Base-by-base conservation (phyloP, 2,113 vertebrate genomes). In the Mormyrus lacerda region DNA sequence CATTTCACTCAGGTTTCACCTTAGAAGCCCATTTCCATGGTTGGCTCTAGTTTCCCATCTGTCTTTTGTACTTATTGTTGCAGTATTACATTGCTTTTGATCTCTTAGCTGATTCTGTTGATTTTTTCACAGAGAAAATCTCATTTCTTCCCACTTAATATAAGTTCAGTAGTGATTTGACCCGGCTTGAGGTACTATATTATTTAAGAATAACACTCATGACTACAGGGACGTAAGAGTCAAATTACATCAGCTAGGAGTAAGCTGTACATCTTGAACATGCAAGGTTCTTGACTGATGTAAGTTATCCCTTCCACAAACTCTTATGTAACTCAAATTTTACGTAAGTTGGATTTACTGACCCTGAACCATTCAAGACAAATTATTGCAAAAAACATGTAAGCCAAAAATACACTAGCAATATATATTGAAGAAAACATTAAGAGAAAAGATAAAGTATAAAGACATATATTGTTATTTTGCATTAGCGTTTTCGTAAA, bases 41-140 rank as follows among this genome's bases (percentile, higher is more conserved):
- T 19, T 76, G 15, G 73, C 73, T 76, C 42, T 83, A 76, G n/a
- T 27, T 11, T 65, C 51, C 45, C 88, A 35, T 88, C 19, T 89
- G 84, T n/a, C 87, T 83, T 61, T 55, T 87, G 7, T 50, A 19
- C 87, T 82, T 31, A 90, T 91, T 88, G 2, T 82, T 85, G 58
- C 65, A 31, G 9, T 73, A 11, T 42, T 47, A 47, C 79, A 83
- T 47, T 83, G 79, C 21, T 83, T 83, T 83, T 44, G 17, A 83
- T n/a, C 15, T 83, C 79, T 47, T 47, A n/a, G 24, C 21, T 42
- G 27, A 3, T n/a, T 47, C 21, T 0, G 4, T 27, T 1, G 9
- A 44, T 21, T 21, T 84, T 47, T 84, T 47, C 7, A 21, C 7
- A 47, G 17, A 11, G 3, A 47, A 84, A 47, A 84, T 84, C 82